phyloP scores from a whole-genome alignment of 2,113 vertebrate genomes.

The Benitochromis conjunctus region DNA sequence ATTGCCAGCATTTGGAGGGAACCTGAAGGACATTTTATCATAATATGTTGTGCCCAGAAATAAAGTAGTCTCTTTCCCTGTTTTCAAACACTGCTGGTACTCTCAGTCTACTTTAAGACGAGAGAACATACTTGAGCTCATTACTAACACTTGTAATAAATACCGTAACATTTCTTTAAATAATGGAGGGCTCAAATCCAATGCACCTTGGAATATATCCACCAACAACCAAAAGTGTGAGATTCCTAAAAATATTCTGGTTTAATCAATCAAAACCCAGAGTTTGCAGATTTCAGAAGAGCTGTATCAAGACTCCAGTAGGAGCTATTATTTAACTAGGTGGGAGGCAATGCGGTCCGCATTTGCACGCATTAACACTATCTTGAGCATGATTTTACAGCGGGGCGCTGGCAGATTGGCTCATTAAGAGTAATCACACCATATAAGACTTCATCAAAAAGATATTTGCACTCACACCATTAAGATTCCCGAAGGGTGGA shows the following conservation, averaged over 20 bases:
- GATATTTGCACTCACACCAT: slow-evolving; percentile 8
- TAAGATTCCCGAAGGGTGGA: neutral
- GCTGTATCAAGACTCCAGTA: neutral
- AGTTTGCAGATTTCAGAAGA: neutral
- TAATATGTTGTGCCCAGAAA: slow-evolving; percentile 10
- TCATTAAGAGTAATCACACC: slow-evolving; percentile 45
- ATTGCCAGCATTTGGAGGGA: slow-evolving; percentile 26
- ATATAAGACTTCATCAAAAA: slow-evolving; percentile 42
- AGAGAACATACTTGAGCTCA: neutral
- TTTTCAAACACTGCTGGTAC: neutral
- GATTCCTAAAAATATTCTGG: neutral
- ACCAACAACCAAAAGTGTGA: neutral
- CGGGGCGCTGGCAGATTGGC: slow-evolving; percentile 30
- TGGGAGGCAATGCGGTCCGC: slow-evolving; percentile 5
- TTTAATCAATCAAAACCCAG: neutral
- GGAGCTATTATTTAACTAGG: neutral
- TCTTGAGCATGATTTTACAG: slow-evolving; percentile 8
- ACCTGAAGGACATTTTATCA: slow-evolving; percentile 34
- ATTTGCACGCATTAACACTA: slow-evolving; percentile 15
- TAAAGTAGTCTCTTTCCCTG: neutral
- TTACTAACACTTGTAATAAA: neutral
- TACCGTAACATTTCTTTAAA: neutral
- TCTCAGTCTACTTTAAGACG: neutral
- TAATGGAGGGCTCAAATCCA: neutral
- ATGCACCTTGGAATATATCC: neutral